phyloP scores from a whole-genome alignment of 1,140 invertebrate genomes.

The Campodea augens region DNA sequence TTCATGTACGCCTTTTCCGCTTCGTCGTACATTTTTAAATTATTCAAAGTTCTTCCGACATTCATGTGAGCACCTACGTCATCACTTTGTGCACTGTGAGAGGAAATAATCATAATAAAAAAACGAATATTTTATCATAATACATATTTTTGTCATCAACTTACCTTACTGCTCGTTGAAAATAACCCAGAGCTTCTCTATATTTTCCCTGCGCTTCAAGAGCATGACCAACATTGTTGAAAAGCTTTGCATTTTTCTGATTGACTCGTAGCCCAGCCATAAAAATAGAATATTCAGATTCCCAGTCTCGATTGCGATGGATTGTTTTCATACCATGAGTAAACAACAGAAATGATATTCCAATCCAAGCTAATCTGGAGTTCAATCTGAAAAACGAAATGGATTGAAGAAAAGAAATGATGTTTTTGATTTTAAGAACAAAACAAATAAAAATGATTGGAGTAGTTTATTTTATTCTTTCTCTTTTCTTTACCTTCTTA shows the following conservation, averaged over 20 bases:
- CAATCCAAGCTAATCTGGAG: conserved; percentile 37
- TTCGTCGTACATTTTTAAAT: conserved; percentile 72
- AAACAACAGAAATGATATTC: conserved; percentile 44
- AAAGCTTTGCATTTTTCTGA: conserved; percentile 80
- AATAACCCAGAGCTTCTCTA: conserved; percentile 71
- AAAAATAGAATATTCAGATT: conserved; percentile 80
- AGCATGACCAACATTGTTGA: conserved; percentile 92
- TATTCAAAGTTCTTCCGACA: conserved; percentile 83
- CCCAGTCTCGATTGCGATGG: conserved; percentile 76
- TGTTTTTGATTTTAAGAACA: too few species aligned
- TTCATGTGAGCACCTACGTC: conserved; percentile 94
- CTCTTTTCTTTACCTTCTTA: conserved; percentile 31
- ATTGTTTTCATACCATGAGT: conserved; percentile 64
- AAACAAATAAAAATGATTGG: too few species aligned
- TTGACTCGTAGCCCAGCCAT: conserved; percentile 80
- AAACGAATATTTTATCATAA: too few species aligned
- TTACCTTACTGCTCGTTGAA: conserved; percentile 65
- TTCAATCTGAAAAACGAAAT: too few species aligned
- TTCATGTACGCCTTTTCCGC: conserved; percentile 80
- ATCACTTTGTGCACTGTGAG: conserved; percentile 64
- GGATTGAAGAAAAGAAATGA: too few species aligned
- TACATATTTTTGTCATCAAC: too few species aligned
- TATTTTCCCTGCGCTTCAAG: conserved; percentile 68
- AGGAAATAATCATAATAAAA: conserved; percentile 8
- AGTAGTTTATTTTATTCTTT: too few species aligned